Evolutionary conservation across 2,797 vertebrate genomes (phyloP).

Genomic region (Paedocypris micromegethes): DNA sequence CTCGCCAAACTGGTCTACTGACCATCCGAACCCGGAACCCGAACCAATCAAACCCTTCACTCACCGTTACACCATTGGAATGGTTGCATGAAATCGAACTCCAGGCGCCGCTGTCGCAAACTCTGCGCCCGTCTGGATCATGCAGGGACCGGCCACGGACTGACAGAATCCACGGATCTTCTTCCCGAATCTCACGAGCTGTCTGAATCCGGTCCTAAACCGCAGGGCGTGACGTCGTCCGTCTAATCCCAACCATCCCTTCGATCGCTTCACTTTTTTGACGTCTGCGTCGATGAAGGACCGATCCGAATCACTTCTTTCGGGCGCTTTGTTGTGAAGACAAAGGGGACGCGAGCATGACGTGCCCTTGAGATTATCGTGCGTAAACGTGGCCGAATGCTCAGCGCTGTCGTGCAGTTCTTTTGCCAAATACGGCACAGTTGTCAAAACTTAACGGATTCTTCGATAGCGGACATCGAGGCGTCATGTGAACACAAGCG

Average conservation of each 20-base stretch:
- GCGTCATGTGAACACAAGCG: background rate
- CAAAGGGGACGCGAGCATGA: conserved; percentile 32
- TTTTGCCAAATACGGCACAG: no score
- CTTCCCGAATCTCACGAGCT: background rate
- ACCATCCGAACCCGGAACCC: no score
- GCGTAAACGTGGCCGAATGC: conserved; percentile 9
- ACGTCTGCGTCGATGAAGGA: conserved; percentile 21
- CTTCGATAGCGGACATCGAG: conserved; percentile 12
- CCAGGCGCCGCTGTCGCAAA: conserved; percentile 59
- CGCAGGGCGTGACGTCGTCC: conserved; percentile 31
- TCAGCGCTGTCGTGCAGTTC: conserved; percentile 12
- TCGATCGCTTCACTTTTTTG: conserved; percentile 15
- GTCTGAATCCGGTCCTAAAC: conserved; percentile 3
- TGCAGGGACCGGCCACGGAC: conserved; percentile 44
- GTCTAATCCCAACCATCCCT: conserved; percentile 6
- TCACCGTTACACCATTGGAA: conserved; percentile 81
- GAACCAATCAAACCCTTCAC: conserved; percentile 28
- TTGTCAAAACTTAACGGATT: conserved; percentile 4
- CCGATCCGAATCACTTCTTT: conserved; percentile 18
- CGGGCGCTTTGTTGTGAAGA: conserved; percentile 35
- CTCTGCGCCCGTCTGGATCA: conserved; percentile 59
- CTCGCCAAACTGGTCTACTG: no score
- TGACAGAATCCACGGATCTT: conserved; percentile 1
- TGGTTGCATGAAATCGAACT: conserved; percentile 77
- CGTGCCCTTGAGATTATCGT: conserved; percentile 33